These are phyloP conservation scores for Caerostris darwini DNA, from an alignment of 1,140 invertebrate species.

Conservation along the genomic window DNA sequence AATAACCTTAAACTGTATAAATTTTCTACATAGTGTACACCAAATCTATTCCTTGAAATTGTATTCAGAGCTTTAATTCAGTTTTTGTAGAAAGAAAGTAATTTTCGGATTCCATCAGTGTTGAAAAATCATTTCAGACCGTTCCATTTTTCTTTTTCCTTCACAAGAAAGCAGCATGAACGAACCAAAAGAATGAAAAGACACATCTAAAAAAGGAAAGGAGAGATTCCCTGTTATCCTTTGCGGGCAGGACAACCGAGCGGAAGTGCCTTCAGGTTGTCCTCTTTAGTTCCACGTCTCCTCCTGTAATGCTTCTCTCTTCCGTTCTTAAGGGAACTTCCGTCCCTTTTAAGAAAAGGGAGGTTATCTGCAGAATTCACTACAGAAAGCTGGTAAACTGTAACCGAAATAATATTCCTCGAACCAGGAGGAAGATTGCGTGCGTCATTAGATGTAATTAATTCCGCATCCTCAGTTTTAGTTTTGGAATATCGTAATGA, in stretches of 20 bases:
- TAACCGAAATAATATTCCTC: not conserved
- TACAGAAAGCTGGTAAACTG: not conserved
- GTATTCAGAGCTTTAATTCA: no score
- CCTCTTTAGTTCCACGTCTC: not conserved
- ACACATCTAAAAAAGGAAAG: not conserved
- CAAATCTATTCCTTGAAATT: no score
- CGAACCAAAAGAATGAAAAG: not conserved
- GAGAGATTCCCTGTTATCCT: not conserved
- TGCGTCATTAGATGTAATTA: not conserved
- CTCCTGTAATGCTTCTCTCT: not conserved
- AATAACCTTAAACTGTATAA: no score
- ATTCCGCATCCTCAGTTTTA: not conserved
- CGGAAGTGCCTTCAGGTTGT: not conserved
- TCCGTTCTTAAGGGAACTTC: not conserved
- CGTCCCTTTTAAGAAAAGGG: not conserved
- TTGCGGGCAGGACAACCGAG: not conserved
- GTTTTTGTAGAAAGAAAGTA: not conserved
- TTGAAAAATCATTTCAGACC: not conserved
- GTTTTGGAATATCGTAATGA: not conserved
- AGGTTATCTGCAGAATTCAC: not conserved
- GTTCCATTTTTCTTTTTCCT: not conserved
- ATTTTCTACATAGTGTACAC: no score
- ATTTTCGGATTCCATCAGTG: not conserved
- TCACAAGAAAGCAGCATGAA: not conserved
- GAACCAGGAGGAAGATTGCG: not conserved